These are phyloP conservation scores for Agrotis exclamationis DNA, from an alignment of 2,888 invertebrate genomes.

Conservation along the genomic window DNA sequence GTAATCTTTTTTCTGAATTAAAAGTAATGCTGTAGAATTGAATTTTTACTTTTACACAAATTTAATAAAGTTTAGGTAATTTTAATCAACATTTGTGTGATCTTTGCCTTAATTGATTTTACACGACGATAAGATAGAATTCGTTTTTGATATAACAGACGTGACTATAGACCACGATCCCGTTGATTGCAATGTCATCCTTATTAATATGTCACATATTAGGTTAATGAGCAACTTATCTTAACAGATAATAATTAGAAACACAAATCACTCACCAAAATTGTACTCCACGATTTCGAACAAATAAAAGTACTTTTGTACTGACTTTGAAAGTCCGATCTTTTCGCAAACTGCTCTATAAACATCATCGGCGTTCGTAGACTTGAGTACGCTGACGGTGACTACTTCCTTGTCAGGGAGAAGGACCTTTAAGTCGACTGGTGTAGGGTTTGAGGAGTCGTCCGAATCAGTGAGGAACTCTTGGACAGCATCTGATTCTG, in stretches of 20 bases:
- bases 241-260: not conserved
- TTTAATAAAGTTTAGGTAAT: not conserved
- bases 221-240: not conserved
- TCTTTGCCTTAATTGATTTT: not conserved
- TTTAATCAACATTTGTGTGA: not conserved
- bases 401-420: conserved; percentile 98
- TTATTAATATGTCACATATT: not conserved
- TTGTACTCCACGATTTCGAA: conserved; percentile 99
- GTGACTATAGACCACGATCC: not conserved
- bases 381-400: conserved; percentile 96
- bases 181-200: not conserved
- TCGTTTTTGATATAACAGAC: not conserved
- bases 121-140: not conserved
- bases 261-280: conserved; percentile 94
- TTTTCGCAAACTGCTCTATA: conserved; percentile 96
- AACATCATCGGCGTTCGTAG: conserved; percentile 97
- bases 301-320: conserved; percentile 97
- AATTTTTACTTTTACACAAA: too few relatives aligned
- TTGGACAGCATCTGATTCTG: conserved; percentile 99
- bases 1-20: too few relatives aligned
- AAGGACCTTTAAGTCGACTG: conserved; percentile 94
- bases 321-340: conserved; percentile 95
- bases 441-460: conserved; percentile 94
- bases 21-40: not conserved
- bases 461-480: conserved; percentile 98